Evolutionary conservation across 2,888 invertebrate species (phyloP), one percentile per base, ranked within the genome.

Genomic region (Cephalotes varians): DNA sequence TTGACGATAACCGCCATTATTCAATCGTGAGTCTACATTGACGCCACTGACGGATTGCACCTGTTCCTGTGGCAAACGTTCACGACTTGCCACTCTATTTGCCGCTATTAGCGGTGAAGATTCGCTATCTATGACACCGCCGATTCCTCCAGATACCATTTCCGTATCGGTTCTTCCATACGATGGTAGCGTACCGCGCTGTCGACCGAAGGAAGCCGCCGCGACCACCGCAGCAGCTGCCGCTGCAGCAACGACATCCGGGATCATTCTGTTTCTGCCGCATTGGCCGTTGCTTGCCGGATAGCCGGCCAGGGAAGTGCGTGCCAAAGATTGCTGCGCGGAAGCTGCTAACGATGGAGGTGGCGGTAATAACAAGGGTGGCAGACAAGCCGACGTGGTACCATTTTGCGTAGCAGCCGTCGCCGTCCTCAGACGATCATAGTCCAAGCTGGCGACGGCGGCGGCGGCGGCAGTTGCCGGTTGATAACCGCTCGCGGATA

Each of bases 201-300:
- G 90, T 4, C 85, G 81, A 2, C 84, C 85, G 15, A 91, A 82
- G 15, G 90, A 91, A 9, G 91, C 90, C 6, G 90, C 91, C 0
- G 90, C 90, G 0, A 83, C 86, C 3, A 86, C 86, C 0, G 92
- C 92, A 1, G 91, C 91, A 1, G 91, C 91, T 1, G 91, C 88
- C 0, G 91, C 89, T 0, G 91, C 91, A 1, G 92, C 90, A 9
- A 92, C 88, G 2, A 91, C 82, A 7, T 91, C 86, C 4, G 92
- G 91, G 5, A 91, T 84, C 79, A 91, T 89, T 49, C 88, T 85
- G 21, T 83, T 88, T 0, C 81, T 64, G 1, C 84, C 62, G 6
- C 81, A 84, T 37, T 90, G 90, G 28, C 47, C 47, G 25, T 64
- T 80, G n/a, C 44, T 83, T 15, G 81, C 25, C 0, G 86, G 4